phyloP scores from a whole-genome alignment of 2,888 invertebrate species.

The Acleris literana region DNA sequence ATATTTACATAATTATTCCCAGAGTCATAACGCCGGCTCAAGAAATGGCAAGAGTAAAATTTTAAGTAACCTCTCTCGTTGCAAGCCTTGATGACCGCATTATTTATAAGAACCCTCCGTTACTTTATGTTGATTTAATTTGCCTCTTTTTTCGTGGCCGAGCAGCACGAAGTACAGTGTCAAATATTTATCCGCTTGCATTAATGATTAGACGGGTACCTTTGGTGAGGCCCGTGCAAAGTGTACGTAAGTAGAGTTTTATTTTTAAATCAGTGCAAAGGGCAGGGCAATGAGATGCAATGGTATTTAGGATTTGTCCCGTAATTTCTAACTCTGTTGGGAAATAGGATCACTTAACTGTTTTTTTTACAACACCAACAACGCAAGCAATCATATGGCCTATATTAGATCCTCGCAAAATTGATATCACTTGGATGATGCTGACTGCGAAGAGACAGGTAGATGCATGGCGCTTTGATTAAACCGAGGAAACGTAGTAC shows the following conservation, averaged over 20 bases:
- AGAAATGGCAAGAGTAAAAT: constrained; percentile 52
- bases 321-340: too few relatives aligned
- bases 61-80: constrained; percentile 44
- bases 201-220: constrained; percentile 29
- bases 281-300: neutral
- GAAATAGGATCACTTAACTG: too few relatives aligned
- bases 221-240: constrained; percentile 17
- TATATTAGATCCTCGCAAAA: too few relatives aligned
- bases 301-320: neutral
- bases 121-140: constrained; percentile 58
- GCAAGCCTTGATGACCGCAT: constrained; percentile 54
- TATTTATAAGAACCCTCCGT: constrained; percentile 55
- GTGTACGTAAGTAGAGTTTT: constrained; percentile 5
- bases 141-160: constrained; percentile 45
- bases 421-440: too few relatives aligned
- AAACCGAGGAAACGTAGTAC: too few relatives aligned
- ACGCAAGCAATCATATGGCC: too few relatives aligned
- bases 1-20: constrained; percentile 59
- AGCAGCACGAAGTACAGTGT: constrained; percentile 32
- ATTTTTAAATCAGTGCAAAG: constrained; percentile 8
- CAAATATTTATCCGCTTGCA: constrained; percentile 34
- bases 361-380: too few relatives aligned
- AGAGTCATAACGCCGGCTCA: constrained; percentile 48
- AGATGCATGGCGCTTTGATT: too few relatives aligned
- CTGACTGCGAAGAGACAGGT: too few relatives aligned